These are phyloP conservation scores for Atta cephalotes DNA, from an alignment of 1,140 invertebrate species.

Conservation along the genomic window DNA sequence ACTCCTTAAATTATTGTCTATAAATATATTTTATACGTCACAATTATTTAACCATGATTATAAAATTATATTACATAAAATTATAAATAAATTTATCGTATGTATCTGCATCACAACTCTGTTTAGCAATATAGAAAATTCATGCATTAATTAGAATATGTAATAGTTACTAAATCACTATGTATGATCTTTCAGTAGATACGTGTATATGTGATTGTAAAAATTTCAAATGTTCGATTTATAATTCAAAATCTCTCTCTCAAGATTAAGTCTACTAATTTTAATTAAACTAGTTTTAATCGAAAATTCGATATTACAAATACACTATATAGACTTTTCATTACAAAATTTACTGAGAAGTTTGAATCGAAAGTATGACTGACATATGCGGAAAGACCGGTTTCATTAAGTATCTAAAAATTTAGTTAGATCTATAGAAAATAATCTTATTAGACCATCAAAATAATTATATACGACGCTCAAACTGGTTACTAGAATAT, in stretches of 20 bases:
- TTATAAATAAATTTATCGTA: conserved; percentile 4
- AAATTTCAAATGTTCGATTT: background rate
- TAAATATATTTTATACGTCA: background rate
- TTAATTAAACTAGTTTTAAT: background rate
- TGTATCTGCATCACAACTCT: background rate
- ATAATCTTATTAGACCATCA: no score
- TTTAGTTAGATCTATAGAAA: no score
- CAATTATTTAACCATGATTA: no score
- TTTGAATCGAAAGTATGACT: conserved; percentile 10
- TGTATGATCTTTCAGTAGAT: background rate
- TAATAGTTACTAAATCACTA: background rate
- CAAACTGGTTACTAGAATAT: no score
- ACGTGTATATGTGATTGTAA: background rate
- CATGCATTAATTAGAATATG: background rate
- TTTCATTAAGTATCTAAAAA: no score
- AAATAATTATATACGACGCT: no score
- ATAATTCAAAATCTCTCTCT: background rate
- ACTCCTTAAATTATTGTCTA: background rate
- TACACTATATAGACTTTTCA: background rate
- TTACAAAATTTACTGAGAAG: background rate
- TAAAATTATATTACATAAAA: conserved; percentile 25
- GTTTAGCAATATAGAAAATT: background rate
- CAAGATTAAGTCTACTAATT: background rate
- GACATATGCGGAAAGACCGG: background rate
- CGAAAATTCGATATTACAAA: background rate